Conservation (phyloP, 1,140 invertebrate genomes). For the Plodia interpunctella region DNA sequence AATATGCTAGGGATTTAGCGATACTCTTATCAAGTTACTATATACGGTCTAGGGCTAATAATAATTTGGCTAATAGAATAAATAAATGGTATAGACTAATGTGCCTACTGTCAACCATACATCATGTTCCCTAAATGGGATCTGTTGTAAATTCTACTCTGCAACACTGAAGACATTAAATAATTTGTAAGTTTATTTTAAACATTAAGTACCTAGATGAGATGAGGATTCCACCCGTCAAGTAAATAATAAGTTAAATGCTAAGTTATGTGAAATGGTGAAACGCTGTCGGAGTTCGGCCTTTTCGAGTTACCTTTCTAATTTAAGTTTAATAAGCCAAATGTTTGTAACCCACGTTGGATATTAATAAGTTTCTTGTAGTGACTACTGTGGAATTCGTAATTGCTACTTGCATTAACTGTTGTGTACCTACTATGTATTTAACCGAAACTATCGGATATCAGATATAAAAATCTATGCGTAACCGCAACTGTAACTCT, state of each 20-base stretch:
- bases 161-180: neutral
- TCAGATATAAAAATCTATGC: no score
- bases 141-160: neutral
- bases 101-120: no score
- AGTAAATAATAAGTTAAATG: slow-evolving; percentile 2
- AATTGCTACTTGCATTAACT: no score
- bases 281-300: neutral
- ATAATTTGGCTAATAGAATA: no score
- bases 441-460: no score
- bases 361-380: neutral
- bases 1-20: no score
- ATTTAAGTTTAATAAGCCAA: neutral
- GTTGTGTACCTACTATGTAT: no score
- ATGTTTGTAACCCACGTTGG: neutral
- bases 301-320: neutral
- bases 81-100: no score
- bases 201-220: slow-evolving; percentile 1
- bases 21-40: no score
- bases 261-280: neutral
- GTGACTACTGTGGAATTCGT: neutral
- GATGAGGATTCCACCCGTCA: neutral
- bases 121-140: no score
- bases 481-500: no score
- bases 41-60: no score
- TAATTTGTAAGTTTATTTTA: neutral